phyloP scores from a whole-genome alignment of 2,113 vertebrate genomes.

The Cinclus mexicanus region DNA sequence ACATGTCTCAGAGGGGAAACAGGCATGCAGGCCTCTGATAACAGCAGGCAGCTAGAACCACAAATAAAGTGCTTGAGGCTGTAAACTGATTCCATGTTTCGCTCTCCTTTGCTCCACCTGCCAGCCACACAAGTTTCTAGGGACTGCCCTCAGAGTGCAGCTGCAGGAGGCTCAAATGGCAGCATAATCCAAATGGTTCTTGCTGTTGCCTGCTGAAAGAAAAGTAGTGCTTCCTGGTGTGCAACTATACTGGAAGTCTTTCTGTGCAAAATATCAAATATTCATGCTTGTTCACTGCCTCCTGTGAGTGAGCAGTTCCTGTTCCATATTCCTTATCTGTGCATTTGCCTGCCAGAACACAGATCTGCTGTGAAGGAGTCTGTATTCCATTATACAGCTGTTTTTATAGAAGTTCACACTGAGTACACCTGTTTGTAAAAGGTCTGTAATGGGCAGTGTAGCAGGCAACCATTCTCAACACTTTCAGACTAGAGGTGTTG shows the following conservation, averaged over 20 bases:
- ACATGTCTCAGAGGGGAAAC: not conserved
- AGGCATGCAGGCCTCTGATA: not conserved
- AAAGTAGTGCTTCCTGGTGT: not conserved
- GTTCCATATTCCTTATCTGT: fast-evolving
- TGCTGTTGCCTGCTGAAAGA: not conserved
- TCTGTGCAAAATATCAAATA: not conserved
- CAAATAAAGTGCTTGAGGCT: not conserved
- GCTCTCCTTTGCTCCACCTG: not conserved
- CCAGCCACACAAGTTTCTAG: not conserved
- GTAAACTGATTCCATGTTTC: not conserved
- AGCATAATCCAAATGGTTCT: not conserved
- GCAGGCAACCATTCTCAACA: not conserved
- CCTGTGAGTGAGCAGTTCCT: not conserved
- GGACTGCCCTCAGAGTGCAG: not conserved
- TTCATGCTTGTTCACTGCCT: not conserved
- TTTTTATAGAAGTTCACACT: not conserved
- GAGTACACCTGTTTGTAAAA: not conserved
- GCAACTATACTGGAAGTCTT: not conserved
- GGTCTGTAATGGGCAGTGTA: not conserved
- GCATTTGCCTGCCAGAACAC: not conserved
- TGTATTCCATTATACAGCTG: not conserved
- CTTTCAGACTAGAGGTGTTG: not conserved
- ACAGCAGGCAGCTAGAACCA: not conserved
- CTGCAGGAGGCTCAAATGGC: not conserved
- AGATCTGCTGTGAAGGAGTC: not conserved